Base-by-base conservation (phyloP, 1,140 invertebrate genomes). In the Drosophila teissieri region DNA sequence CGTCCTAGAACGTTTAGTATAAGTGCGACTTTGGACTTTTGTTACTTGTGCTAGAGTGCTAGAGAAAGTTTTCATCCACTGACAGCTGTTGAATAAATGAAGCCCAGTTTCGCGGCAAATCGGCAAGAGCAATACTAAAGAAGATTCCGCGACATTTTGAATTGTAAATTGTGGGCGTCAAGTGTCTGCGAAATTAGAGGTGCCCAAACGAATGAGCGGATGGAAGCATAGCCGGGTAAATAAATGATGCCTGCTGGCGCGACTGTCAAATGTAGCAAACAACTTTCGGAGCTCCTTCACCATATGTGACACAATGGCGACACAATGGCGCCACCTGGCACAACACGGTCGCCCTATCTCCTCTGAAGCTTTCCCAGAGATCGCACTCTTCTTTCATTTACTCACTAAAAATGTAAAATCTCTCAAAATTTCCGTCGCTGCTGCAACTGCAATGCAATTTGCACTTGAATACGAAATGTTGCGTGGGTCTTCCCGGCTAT, bases 381-480 rank as follows among this genome's bases (percentile, higher is more conserved):
- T 31, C 15, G 14, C 19, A 75, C 51, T 61, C 19, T 36, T 19
- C 60, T 67, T 75, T 67, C 68, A 74, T 77, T 67, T 60, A 53
- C 65, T 56, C 53, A 64, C 65, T 76, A 83, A 76, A 84, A 80
- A 78, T 85, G 68, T 78, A 63, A 77, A 85, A 80, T 80, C 78
- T 80, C 56, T 64, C 49, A 64, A 72, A 68, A 72, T 81, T 83
- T 69, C 52, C 57, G 40, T 53, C 42, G 60, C 39, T 48, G 53
- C 53, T 78, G 80, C 69, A 68, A 75, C 81, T 85, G 81, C 81
- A 73, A 78, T 85, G 77, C 81, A 85, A 84, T 84, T 85, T 85
- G 74, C 81, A 85, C 81, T 85, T 85, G 81, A 85, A 85, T 85
- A 85, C 64, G 74, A 85, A 85, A 80, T 85, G 62, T 63, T 63